A percentile compares a stretch with the other conserved stretches of the same genome.
Evolutionary conservation across 2,113 vertebrate species (phyloP).

Genomic region (Sinocyclocheilus anophthalmus): DNA sequence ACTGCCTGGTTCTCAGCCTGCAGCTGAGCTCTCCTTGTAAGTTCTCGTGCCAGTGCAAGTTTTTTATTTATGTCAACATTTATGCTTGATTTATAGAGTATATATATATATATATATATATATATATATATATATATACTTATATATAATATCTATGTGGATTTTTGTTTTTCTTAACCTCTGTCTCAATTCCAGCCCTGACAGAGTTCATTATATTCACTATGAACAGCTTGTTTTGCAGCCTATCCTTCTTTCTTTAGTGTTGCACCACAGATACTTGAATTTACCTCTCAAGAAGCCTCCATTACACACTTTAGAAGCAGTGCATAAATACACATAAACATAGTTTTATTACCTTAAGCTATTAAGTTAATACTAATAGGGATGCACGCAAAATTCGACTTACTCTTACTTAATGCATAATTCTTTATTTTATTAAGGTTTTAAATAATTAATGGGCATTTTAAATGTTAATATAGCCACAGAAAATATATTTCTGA

Average conservation of each 20-base stretch:
- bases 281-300: neutral
- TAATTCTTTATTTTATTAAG: too few species aligned
- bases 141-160: too few species aligned
- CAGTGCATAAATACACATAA: neutral
- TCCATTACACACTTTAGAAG: neutral
- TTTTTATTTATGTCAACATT: neutral
- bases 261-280: neutral
- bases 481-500: too few species aligned
- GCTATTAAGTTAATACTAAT: too few species aligned
- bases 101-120: neutral
- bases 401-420: too few species aligned
- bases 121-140: too few species aligned
- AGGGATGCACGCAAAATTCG: too few species aligned
- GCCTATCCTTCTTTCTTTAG: neutral
- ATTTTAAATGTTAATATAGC: too few species aligned
- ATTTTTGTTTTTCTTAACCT: neutral
- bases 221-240: neutral
- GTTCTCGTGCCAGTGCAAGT: slow-evolving; percentile 3
- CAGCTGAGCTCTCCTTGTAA: slow-evolving; percentile 4
- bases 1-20: slow-evolving; percentile 21
- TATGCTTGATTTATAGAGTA: slow-evolving; percentile 1
- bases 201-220: slow-evolving; percentile 20
- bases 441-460: too few species aligned
- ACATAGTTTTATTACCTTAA: too few species aligned
- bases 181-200: slow-evolving; percentile 20